These are phyloP conservation scores for Scaeva pyrastri DNA, from an alignment of 2,888 invertebrate species.

Conservation along the genomic window DNA sequence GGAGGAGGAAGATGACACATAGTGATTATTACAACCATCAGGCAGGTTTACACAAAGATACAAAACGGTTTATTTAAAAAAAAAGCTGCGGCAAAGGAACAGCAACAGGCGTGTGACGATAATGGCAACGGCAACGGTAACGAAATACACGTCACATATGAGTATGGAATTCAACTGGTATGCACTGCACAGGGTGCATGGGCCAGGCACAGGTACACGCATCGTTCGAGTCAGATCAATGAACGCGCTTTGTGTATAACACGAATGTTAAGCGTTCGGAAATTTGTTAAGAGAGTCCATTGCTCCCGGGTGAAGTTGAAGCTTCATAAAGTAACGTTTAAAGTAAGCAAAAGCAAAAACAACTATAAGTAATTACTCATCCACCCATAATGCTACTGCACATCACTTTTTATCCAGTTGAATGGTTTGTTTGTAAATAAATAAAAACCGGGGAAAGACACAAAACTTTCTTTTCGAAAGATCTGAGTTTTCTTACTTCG, in stretches of 20 bases:
- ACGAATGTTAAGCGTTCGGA: not conserved
- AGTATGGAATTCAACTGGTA: not conserved
- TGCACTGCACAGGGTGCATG: no score
- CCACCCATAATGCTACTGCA: not conserved
- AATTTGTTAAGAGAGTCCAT: conserved; percentile 6
- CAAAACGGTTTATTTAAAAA: not conserved
- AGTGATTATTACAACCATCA: conserved; percentile 3
- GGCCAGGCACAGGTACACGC: not conserved
- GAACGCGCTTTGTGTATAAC: not conserved
- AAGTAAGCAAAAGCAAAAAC: not conserved
- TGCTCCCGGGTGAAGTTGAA: not conserved
- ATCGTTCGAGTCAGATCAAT: conserved; percentile 8
- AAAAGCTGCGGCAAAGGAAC: conserved; percentile 16
- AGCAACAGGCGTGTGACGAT: conserved; percentile 6
- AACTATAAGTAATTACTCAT: not conserved
- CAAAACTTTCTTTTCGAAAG: not conserved
- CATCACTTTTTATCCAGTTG: not conserved
- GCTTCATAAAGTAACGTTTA: not conserved
- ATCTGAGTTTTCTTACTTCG: not conserved
- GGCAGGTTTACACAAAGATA: not conserved
- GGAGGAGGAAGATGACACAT: no score
- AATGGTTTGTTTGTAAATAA: not conserved
- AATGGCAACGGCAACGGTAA: not conserved
- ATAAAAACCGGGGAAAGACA: not conserved
- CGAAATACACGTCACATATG: not conserved